Evolutionary conservation across 2,797 vertebrate genomes (phyloP).

Genomic region (Gambusia yucatana): DNA sequence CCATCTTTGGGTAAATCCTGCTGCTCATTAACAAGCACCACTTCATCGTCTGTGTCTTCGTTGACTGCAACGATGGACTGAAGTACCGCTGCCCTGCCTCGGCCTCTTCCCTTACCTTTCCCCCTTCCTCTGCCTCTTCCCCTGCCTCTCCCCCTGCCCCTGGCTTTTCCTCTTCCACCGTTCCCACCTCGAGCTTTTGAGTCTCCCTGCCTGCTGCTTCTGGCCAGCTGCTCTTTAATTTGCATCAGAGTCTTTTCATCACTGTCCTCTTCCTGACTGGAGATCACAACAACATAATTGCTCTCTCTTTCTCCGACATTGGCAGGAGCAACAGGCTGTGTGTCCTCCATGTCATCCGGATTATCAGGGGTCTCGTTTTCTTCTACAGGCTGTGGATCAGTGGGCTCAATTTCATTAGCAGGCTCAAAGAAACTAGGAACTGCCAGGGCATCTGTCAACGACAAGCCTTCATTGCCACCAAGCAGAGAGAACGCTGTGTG

Average conservation of each 20-base stretch:
- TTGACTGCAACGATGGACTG: slow-evolving; percentile 34
- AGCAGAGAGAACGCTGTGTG: slow-evolving; percentile 70
- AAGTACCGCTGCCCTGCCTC: slow-evolving; percentile 46
- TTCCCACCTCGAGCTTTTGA: slow-evolving; percentile 49
- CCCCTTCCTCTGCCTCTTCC: slow-evolving; percentile 68
- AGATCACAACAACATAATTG: slow-evolving; percentile 61
- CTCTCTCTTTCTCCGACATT: slow-evolving; percentile 21
- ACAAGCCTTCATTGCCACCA: slow-evolving; percentile 58
- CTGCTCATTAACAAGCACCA: slow-evolving; percentile 61
- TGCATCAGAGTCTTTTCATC: slow-evolving; percentile 85
- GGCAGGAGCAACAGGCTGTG: slow-evolving; percentile 14
- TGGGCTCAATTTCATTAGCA: slow-evolving; percentile 19
- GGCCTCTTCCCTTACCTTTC: slow-evolving; percentile 66
- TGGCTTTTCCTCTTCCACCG: slow-evolving; percentile 66
- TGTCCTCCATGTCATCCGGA: slow-evolving; percentile 44
- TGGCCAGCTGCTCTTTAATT: slow-evolving; percentile 76
- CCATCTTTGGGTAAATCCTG: slow-evolving; percentile 62
- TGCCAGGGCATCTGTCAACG: slow-evolving; percentile 54
- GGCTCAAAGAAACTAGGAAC: slow-evolving; percentile 72
- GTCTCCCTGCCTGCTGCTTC: slow-evolving; percentile 27
- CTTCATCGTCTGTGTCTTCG: slow-evolving; percentile 51
- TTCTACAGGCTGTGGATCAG: slow-evolving; percentile 22
- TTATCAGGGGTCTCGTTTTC: slow-evolving; percentile 38
- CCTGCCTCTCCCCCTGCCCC: slow-evolving; percentile 58
- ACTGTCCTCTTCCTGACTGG: slow-evolving; percentile 84